These are phyloP conservation scores for Callospermophilus lateralis DNA, from an alignment of 2,113 vertebrate genomes.

Conservation along the genomic window DNA sequence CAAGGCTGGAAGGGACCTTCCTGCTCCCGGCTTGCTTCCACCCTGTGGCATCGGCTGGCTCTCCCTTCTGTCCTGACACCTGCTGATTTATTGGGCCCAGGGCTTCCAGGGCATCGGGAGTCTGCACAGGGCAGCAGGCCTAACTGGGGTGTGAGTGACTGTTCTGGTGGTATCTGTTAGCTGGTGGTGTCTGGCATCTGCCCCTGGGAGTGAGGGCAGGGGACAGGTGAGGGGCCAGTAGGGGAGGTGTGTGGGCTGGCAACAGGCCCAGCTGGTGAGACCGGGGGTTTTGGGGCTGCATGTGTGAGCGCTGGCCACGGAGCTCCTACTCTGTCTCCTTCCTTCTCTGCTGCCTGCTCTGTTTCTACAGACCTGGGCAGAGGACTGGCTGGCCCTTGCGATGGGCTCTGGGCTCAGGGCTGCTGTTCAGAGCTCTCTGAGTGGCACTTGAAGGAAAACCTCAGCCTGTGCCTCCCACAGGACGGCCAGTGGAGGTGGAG, in stretches of 20 bases:
- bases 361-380: conserved; percentile 63
- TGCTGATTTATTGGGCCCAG: conserved; percentile 81
- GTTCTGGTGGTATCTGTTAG: conserved; percentile 85
- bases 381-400: conserved; percentile 23
- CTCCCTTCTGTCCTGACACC: conserved; percentile 82
- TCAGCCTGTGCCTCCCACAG: accelerated
- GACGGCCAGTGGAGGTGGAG: accelerated
- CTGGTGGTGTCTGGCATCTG: conserved; percentile 56
- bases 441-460: not conserved
- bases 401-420: conserved; percentile 62
- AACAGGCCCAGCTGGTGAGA: conserved; percentile 82
- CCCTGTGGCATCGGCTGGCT: conserved; percentile 46
- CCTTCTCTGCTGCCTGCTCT: not conserved
- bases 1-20: conserved; percentile 62
- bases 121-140: conserved; percentile 80
- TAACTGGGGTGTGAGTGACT: conserved; percentile 83
- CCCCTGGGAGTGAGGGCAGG: no score
- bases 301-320: conserved; percentile 65
- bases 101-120: conserved; percentile 83
- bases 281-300: conserved; percentile 82
- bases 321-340: not conserved
- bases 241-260: no score
- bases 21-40: conserved; percentile 82
- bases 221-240: no score
- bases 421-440: not conserved